These are phyloP conservation scores for Drosophila multiciliata DNA, from an alignment of 2,888 invertebrate genomes.

Conservation along the genomic window DNA sequence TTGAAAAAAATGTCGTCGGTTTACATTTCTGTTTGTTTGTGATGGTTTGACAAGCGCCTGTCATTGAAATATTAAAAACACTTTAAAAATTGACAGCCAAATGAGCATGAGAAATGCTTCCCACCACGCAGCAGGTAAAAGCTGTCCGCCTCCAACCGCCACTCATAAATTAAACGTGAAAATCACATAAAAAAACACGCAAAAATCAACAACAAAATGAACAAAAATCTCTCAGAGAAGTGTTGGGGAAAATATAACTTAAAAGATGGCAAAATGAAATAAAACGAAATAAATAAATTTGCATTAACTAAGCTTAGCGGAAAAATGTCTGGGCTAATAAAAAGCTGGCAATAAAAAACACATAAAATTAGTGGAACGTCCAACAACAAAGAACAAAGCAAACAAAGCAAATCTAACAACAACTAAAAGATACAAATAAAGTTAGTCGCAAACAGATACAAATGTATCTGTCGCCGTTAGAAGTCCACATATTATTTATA, in stretches of 20 bases:
- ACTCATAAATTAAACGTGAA: constrained; percentile 66
- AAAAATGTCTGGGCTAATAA: constrained; percentile 78
- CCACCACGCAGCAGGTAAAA: constrained; percentile 48
- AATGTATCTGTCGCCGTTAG: constrained; percentile 60
- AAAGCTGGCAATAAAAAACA: constrained; percentile 76
- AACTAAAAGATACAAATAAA: constrained; percentile 20
- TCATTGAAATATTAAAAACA: constrained; percentile 82
- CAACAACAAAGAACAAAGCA: constrained; percentile 7
- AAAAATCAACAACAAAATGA: background rate
- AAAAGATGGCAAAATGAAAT: constrained; percentile 36
- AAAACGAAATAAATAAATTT: constrained; percentile 74
- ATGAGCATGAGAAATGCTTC: constrained; percentile 56
- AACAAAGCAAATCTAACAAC: background rate
- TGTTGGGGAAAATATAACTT: background rate
- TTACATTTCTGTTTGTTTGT: constrained; percentile 51
- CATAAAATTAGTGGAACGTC: constrained; percentile 73
- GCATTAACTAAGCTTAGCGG: constrained; percentile 74
- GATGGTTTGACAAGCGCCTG: constrained; percentile 74
- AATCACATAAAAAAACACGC: constrained; percentile 33
- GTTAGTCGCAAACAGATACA: constrained; percentile 33
- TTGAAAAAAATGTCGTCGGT: constrained; percentile 56
- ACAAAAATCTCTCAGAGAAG: background rate
- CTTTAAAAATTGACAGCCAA: constrained; percentile 72
- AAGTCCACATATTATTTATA: constrained; percentile 68
- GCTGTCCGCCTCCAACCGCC: constrained; percentile 47